Evolutionary conservation across 2,797 vertebrate species (phyloP).

Genomic region (Bryconaethiops microstoma): DNA sequence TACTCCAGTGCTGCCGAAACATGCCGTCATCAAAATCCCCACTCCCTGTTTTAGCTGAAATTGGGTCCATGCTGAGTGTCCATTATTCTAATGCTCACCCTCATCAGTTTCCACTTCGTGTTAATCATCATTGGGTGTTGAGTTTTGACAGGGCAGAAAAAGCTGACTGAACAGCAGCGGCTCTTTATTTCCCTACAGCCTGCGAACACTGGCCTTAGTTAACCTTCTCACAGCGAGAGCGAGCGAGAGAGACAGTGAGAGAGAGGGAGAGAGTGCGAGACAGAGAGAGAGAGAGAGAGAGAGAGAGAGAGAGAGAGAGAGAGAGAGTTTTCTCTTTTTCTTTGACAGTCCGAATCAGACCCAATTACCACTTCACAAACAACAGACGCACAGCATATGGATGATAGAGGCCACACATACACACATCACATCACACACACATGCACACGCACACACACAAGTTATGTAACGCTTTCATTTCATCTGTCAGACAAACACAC

Average conservation of each 20-base stretch:
- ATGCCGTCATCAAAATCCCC: neutral
- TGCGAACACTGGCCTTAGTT: conserved; percentile 15
- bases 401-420: conserved; percentile 12
- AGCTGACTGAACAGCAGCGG: conserved; percentile 1
- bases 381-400: conserved; percentile 25
- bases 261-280: neutral
- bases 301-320: too few species aligned
- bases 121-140: conserved; percentile 31
- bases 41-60: conserved; percentile 19
- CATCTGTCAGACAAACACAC: neutral
- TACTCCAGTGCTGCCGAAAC: neutral
- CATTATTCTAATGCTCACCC: conserved; percentile 25
- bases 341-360: neutral
- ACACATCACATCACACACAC: neutral
- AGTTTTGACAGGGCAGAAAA: conserved; percentile 34
- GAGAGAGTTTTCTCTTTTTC: neutral
- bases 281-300: too few species aligned
- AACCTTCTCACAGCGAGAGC: conserved; percentile 20
- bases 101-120: conserved; percentile 34
- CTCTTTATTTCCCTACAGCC: conserved; percentile 4
- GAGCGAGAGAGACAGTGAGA: neutral
- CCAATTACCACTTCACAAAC: conserved; percentile 27
- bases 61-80: conserved; percentile 15
- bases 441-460: neutral
- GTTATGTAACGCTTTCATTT: conserved; percentile 1